Evolutionary conservation across 1,140 invertebrate species (phyloP).

Genomic region (Brachystomella parvula): DNA sequence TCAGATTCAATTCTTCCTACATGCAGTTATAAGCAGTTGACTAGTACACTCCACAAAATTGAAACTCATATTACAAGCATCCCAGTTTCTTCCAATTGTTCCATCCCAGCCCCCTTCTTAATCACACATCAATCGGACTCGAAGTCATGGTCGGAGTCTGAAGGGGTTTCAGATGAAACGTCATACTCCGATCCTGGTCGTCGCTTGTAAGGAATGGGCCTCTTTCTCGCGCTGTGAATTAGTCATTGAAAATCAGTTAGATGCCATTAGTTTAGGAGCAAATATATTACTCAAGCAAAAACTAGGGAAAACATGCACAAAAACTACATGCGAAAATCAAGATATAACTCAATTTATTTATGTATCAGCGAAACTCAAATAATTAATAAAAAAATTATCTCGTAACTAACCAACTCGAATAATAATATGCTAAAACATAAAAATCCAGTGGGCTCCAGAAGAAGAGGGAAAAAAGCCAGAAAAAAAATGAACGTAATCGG

Average conservation of each 20-base stretch:
- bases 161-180: conserved; percentile 25
- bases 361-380: too few relatives aligned
- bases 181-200: conserved; percentile 30
- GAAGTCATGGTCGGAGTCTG: conserved; percentile 6
- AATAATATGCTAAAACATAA: not conserved
- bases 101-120: too few relatives aligned
- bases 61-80: too few relatives aligned
- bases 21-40: too few relatives aligned
- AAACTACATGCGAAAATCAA: not conserved
- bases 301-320: not conserved
- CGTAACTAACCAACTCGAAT: not conserved
- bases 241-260: conserved; percentile 20
- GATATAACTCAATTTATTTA: too few relatives aligned
- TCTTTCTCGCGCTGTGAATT: conserved; percentile 70
- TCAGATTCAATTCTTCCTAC: too few relatives aligned
- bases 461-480: not conserved
- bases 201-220: conserved; percentile 79
- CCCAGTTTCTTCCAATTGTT: too few relatives aligned
- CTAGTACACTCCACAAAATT: too few relatives aligned
- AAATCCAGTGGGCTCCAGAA: not conserved
- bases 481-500: conserved; percentile 10
- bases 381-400: too few relatives aligned
- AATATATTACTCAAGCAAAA: not conserved
- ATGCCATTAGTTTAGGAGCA: conserved; percentile 5
- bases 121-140: too few relatives aligned